Percentiles rank a stretch among this genome's conserved stretches.
Evolutionary conservation across 2,113 vertebrate genomes (phyloP).

Genomic region (Periophthalmus modestus): DNA sequence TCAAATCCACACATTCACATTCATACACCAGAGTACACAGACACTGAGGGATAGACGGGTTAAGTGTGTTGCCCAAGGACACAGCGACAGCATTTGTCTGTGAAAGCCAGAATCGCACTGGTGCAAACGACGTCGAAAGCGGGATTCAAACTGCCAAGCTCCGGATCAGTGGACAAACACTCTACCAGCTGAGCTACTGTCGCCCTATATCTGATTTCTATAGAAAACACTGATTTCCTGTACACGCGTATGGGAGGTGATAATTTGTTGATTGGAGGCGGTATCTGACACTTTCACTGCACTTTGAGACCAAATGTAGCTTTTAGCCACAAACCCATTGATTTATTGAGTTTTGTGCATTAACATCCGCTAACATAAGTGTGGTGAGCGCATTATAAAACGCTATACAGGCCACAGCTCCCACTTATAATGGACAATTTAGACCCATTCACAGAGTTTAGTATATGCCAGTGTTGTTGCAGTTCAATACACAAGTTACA

Average conservation of each 20-base stretch:
- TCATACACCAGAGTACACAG: no score
- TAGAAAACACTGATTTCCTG: neutral
- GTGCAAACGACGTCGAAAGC: no score
- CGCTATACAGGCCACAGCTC: neutral
- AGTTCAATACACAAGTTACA: no score
- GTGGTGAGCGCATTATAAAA: conserved; percentile 44
- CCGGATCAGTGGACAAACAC: no score
- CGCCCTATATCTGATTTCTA: neutral
- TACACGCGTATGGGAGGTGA: neutral
- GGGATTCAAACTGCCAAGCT: no score
- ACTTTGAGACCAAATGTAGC: conserved; percentile 64
- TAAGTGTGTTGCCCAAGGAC: no score
- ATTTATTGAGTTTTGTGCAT: conserved; percentile 68
- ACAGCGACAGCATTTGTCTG: no score
- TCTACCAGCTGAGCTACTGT: no score
- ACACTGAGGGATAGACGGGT: no score
- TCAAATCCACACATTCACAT: no score
- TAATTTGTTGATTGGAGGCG: neutral
- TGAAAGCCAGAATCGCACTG: no score
- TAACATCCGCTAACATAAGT: conserved; percentile 33
- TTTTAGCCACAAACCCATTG: conserved; percentile 63
- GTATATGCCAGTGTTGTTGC: no score
- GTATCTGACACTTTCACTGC: conserved; percentile 38
- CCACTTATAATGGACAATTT: neutral
- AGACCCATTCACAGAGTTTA: neutral